phyloP scores from a whole-genome alignment of 2,888 invertebrate species.

The Diaperis boleti region DNA sequence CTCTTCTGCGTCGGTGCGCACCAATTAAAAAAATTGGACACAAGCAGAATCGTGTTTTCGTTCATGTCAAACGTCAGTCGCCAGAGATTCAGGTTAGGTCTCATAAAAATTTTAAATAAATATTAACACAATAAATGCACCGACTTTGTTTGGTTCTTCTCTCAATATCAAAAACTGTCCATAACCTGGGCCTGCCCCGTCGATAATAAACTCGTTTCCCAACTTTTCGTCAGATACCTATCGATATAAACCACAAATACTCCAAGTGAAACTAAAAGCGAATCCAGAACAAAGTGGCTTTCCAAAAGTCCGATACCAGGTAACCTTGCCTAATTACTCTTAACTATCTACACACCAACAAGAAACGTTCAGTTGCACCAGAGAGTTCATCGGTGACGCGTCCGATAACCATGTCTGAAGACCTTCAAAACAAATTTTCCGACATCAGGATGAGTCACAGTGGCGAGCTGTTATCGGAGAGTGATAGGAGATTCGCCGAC shows the following conservation, averaged over 20 bases:
- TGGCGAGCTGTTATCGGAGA: neutral
- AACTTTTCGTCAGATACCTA: neutral
- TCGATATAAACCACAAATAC: neutral
- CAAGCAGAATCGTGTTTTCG: too few species aligned
- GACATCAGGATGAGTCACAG: slow-evolving; percentile 2
- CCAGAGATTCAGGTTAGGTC: too few species aligned
- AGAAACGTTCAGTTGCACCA: slow-evolving; percentile 19
- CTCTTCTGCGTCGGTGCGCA: too few species aligned
- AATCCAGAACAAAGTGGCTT: slow-evolving; percentile 16
- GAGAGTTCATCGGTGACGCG: neutral
- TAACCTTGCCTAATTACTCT: slow-evolving; percentile 29
- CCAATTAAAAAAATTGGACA: too few species aligned
- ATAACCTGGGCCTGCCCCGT: too few species aligned
- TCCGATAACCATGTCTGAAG: neutral
- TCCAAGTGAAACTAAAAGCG: slow-evolving; percentile 12
- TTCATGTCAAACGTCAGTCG: too few species aligned
- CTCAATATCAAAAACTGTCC: too few species aligned
- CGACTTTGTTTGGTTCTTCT: too few species aligned
- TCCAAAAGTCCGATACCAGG: slow-evolving; percentile 20
- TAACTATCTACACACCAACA: slow-evolving; percentile 25
- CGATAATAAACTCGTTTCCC: slow-evolving; percentile 3
- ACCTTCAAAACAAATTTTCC: neutral
- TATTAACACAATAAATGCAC: too few species aligned
- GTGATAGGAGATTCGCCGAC: slow-evolving; percentile 1
- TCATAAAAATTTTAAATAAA: too few species aligned